These are phyloP conservation scores for Achlya flavicornis DNA, from an alignment of 2,888 invertebrate species.

Conservation along the genomic window DNA sequence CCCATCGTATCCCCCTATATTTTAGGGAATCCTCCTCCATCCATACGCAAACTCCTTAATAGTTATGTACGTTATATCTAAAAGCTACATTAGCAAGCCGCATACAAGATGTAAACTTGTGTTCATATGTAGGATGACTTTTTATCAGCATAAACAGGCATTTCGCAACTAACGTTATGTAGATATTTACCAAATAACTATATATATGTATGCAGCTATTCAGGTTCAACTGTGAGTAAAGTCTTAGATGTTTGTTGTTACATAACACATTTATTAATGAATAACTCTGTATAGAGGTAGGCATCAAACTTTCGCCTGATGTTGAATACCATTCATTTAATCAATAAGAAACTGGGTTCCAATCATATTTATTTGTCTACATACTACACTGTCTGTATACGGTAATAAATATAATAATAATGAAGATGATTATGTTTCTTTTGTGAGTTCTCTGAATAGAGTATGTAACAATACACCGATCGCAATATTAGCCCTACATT, in stretches of 20 bases:
- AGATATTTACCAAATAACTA: neutral
- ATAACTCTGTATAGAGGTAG: neutral
- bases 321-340: conserved; percentile 3
- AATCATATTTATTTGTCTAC: neutral
- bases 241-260: neutral
- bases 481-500: conserved; percentile 21
- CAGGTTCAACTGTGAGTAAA: neutral
- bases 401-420: neutral
- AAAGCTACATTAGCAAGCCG: no score
- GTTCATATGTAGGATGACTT: no score
- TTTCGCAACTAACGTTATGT: neutral
- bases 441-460: conserved; percentile 29
- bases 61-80: no score
- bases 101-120: no score
- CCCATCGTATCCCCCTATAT: no score
- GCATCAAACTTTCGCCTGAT: conserved; percentile 1
- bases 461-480: conserved; percentile 33
- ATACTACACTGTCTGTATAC: neutral
- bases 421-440: conserved; percentile 16
- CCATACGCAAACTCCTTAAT: no score
- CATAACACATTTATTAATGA: conserved; percentile 1
- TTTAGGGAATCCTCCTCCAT: no score
- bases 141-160: no score
- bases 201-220: neutral
- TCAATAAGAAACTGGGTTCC: neutral